Evolutionary conservation across 2,797 vertebrate species (phyloP), one percentile per base, ranked within the genome.

Genomic region (Streptopelia turtur): DNA sequence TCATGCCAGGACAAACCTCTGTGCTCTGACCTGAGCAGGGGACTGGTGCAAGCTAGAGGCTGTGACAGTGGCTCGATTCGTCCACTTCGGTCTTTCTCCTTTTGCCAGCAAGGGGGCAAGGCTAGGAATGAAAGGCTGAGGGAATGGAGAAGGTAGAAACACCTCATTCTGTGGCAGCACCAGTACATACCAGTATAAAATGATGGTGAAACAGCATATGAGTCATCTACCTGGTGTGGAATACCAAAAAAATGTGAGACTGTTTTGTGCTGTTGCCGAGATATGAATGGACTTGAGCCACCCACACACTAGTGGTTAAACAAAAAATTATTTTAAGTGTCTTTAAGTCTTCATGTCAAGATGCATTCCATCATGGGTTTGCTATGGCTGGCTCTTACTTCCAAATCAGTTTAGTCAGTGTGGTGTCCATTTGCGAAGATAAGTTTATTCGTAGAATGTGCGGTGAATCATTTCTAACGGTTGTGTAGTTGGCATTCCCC

Each of bases 401-500:
- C 57, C 75, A 52, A 71, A 14, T 16, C 2, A 0, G 49, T 84
- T 90, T 74, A 56, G 33, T 94, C 43, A 59, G 22, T 15, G 14
- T 69, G 28, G 20, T 71, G 35, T 72, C 68, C 66, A 50, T 69
- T 83, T 91, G 21, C 37, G 85, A 55, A 95, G 20, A 43, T 81
- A n/a, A 27, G n/a, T 35, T 91, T 94, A 89, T 89, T 64, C 69
- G 82, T 33, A 65, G 59, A 78, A 94, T 60, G 41, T 85, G 64
- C 16, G 14, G 60, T 90, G 89, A 96, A 90, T 90, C 0, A 78
- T 52, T 88, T 84, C 84, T 91, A 53, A 57, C 3, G 3, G 35
- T 82, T 88, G 39, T 16, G 3, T 81, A 83, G 68, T 59, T 95
- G 96, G 94, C 95, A 93, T 97, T 98, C 85, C 94, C 94, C 94